Percentiles rank a stretch among this genome's conserved stretches.
Evolutionary conservation across 2,888 invertebrate species (phyloP).

Genomic region (Netelia melanura): DNA sequence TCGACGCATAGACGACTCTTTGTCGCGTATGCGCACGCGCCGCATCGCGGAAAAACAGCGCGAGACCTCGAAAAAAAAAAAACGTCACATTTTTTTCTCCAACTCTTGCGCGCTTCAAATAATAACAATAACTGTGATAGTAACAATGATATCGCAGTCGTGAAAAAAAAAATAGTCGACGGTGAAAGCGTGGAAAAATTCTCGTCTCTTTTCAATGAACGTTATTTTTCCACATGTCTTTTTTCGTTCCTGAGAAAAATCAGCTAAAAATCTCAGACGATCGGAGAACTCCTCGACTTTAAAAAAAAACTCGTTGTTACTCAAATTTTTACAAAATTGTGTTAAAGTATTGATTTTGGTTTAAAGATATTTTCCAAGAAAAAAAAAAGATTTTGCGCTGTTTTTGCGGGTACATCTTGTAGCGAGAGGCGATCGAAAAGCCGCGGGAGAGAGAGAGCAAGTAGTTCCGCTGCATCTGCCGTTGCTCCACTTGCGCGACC

Average conservation of each 20-base stretch:
- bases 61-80: constrained; percentile 17
- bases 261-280: constrained; percentile 8
- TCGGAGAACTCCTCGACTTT: constrained; percentile 3
- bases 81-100: constrained; percentile 4
- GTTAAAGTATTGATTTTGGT: too few relatives aligned
- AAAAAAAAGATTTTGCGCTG: not conserved
- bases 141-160: not conserved
- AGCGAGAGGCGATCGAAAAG: not conserved
- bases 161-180: constrained; percentile 6
- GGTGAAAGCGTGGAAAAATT: constrained; percentile 64
- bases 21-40: constrained; percentile 3
- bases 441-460: constrained; percentile 13
- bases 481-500: constrained; percentile 69
- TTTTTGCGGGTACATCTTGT: not conserved
- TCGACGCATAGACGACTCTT: not conserved
- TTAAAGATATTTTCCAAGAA: not conserved
- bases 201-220: constrained; percentile 11
- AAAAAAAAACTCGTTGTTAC: not conserved
- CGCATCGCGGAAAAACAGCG: constrained; percentile 1
- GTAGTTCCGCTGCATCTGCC: constrained; percentile 24
- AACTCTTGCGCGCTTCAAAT: not conserved
- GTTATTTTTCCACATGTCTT: not conserved
- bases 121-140: not conserved
- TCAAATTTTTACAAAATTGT: not conserved
- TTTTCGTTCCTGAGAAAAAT: not conserved